A percentile compares a stretch with the other conserved stretches of the same genome.
Conservation (phyloP, 1,140 invertebrate genomes). For the Lepidostoma basale region DNA sequence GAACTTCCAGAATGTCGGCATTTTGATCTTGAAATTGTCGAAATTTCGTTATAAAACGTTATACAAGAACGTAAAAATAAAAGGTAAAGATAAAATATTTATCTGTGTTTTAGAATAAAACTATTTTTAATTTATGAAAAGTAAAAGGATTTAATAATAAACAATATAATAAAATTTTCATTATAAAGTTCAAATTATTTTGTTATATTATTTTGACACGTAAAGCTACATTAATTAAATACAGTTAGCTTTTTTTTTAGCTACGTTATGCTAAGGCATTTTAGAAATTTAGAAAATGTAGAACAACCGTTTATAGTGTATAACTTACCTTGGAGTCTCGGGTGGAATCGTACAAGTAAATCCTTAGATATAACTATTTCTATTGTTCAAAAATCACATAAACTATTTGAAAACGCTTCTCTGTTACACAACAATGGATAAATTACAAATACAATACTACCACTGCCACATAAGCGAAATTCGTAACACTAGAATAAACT, state of each 20-base stretch:
- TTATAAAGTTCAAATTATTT: background rate
- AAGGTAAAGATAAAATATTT: too few relatives aligned
- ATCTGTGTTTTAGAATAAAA: too few relatives aligned
- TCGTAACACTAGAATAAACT: conserved; percentile 3
- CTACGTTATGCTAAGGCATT: background rate
- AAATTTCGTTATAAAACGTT: too few relatives aligned
- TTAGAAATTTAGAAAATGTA: conserved; percentile 21
- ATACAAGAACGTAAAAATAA: too few relatives aligned
- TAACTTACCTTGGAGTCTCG: conserved; percentile 4
- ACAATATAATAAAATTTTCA: too few relatives aligned
- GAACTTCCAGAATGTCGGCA: too few relatives aligned
- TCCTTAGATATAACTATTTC: too few relatives aligned
- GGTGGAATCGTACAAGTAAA: too few relatives aligned
- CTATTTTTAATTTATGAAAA: too few relatives aligned
- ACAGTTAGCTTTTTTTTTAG: background rate
- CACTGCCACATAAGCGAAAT: conserved; percentile 28
- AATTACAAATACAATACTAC: background rate
- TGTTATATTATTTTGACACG: background rate
- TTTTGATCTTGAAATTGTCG: too few relatives aligned
- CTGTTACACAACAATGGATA: background rate
- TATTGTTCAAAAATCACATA: background rate
- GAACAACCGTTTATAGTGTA: conserved; percentile 6
- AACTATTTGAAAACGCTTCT: background rate
- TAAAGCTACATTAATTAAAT: background rate
- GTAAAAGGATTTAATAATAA: too few relatives aligned